A percentile compares a stretch with the other conserved stretches of the same genome.
These are phyloP conservation scores for Sapayoa aenigma DNA, from an alignment of 2,113 vertebrate species.

Conservation along the genomic window DNA sequence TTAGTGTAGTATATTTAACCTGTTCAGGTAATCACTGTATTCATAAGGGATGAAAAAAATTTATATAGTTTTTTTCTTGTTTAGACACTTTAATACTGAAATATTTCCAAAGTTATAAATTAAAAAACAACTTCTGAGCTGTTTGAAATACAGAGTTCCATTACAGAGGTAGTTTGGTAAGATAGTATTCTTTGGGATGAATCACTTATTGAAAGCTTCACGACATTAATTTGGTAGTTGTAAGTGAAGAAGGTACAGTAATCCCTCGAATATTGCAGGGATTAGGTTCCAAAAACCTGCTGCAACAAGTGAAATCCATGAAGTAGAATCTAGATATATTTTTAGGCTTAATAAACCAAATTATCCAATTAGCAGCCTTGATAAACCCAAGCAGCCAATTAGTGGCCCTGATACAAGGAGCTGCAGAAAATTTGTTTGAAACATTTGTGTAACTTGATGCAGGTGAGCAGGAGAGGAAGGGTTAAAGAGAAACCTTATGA, in stretches of 20 bases:
- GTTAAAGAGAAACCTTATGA: too few species aligned
- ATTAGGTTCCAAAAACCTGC: too few species aligned
- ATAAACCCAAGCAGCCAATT: too few species aligned
- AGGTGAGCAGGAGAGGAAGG: too few species aligned
- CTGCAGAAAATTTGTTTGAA: too few species aligned
- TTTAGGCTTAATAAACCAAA: too few species aligned
- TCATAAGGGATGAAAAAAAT: not conserved
- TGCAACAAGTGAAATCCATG: too few species aligned
- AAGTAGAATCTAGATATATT: too few species aligned
- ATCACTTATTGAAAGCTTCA: not conserved
- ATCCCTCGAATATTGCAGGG: too few species aligned
- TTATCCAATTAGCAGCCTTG: too few species aligned
- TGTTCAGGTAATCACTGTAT: not conserved
- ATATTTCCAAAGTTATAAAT: not conserved
- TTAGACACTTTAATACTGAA: not conserved
- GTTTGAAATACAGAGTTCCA: not conserved
- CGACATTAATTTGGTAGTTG: not conserved
- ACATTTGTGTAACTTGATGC: too few species aligned
- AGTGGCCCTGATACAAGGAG: too few species aligned
- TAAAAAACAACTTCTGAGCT: not conserved
- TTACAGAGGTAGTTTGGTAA: not conserved
- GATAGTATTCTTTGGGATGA: not conserved
- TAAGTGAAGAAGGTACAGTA: rapidly evolving
- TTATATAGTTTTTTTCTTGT: not conserved
- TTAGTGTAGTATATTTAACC: not conserved